Evolutionary conservation across 2,797 vertebrate genomes (phyloP).

Genomic region (Dendrocincla fuliginosa): DNA sequence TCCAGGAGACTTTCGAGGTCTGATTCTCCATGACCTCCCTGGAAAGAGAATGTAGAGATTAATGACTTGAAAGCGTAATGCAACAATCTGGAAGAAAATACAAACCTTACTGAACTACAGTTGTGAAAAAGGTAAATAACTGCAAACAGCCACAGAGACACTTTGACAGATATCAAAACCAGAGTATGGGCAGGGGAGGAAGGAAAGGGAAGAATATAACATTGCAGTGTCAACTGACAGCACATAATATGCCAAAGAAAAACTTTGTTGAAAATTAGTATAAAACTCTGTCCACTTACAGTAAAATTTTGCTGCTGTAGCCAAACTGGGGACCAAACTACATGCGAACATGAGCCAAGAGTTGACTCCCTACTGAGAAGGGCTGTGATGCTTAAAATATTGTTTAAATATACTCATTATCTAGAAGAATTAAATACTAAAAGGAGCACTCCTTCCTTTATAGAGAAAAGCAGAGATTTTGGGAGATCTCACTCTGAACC

Average conservation of each 20-base stretch:
- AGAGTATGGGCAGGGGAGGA: not conserved
- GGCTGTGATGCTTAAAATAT: not conserved
- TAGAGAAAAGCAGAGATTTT: not conserved
- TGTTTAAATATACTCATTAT: not conserved
- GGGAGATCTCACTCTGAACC: not conserved
- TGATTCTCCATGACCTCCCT: not conserved
- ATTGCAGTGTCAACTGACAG: not conserved
- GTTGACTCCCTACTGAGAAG: not conserved
- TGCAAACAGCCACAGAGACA: not conserved
- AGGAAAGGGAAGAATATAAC: not conserved
- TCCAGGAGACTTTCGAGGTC: slow-evolving; percentile 11
- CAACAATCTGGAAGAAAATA: not conserved
- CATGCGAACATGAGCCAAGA: not conserved
- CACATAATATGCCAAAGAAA: not conserved
- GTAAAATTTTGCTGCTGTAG: not conserved
- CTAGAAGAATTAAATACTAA: not conserved
- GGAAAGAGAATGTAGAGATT: slow-evolving; percentile 13
- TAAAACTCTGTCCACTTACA: not conserved
- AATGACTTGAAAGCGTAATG: not conserved
- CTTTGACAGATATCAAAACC: not conserved
- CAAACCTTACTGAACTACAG: not conserved
- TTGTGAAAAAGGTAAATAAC: slow-evolving; percentile 23
- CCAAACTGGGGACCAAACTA: not conserved
- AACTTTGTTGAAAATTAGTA: not conserved
- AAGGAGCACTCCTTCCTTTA: not conserved